Conservation (phyloP, 2,797 vertebrate genomes). For the Peromyscus melanophrys region DNA sequence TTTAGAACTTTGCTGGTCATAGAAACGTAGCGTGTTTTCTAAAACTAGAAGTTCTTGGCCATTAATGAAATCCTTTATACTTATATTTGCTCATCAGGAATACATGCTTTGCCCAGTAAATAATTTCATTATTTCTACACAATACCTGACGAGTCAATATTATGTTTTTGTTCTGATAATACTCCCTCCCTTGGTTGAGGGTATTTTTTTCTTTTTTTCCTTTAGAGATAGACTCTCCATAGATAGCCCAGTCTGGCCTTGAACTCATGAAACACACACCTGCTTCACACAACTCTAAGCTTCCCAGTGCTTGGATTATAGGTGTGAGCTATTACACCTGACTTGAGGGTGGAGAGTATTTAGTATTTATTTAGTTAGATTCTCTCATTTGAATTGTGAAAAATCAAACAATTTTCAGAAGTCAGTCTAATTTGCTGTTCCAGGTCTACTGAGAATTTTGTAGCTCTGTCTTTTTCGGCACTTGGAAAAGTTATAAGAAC, state of each 20-base stretch:
- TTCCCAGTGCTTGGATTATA: neutral
- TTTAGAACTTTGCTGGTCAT: neutral
- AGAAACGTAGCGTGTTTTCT: neutral
- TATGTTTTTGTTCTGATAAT: neutral
- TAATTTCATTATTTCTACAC: slow-evolving; percentile 30
- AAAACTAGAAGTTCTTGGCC: neutral
- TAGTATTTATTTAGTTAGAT: neutral
- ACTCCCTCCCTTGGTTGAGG: neutral
- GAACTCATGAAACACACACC: neutral
- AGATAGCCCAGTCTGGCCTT: neutral
- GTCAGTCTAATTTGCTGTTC: neutral
- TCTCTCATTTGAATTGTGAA: neutral
- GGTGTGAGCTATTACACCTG: no score
- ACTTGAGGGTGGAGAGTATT: neutral
- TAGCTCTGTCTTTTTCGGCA: neutral
- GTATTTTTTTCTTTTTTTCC: neutral
- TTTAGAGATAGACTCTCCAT: neutral
- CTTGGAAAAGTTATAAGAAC: neutral
- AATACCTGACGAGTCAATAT: neutral
- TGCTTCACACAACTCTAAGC: neutral
- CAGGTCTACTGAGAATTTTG: neutral
- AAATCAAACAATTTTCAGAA: slow-evolving; percentile 1
- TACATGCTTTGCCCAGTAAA: neutral
- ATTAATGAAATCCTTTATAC: neutral
- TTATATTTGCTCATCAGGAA: slow-evolving; percentile 11